phyloP scores from a whole-genome alignment of 2,797 vertebrate genomes.

The Diglossa cyanea region DNA sequence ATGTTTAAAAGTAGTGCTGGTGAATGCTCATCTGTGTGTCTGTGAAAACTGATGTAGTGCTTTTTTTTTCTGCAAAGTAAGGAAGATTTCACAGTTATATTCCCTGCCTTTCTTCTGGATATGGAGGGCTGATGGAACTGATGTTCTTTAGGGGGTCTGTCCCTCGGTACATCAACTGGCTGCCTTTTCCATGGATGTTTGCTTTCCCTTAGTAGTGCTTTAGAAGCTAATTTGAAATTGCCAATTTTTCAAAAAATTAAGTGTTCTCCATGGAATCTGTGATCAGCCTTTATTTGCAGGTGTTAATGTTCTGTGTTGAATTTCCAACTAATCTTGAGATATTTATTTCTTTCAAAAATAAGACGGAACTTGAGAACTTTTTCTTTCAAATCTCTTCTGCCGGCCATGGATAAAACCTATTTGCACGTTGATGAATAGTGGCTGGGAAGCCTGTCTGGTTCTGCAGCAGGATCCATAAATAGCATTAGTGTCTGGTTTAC shows the following conservation, averaged over 20 bases:
- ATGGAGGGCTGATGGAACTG: not conserved
- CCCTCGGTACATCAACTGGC: not conserved
- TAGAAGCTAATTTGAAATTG: not conserved
- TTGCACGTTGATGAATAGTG: conserved; percentile 25
- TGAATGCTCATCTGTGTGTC: not conserved
- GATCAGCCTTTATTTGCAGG: not conserved
- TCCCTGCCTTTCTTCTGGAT: not conserved
- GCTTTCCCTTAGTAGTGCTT: not conserved
- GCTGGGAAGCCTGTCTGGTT: conserved; percentile 16
- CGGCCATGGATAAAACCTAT: not conserved
- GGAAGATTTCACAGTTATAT: not conserved
- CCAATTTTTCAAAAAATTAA: fast-evolving
- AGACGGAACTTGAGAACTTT: not conserved
- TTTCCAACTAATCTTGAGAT: not conserved
- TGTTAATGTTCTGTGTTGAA: not conserved
- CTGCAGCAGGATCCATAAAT: conserved; percentile 34
- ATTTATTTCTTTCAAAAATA: not conserved
- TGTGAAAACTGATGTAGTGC: not conserved
- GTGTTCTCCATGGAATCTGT: not conserved
- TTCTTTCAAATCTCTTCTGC: not conserved
- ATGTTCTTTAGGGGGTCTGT: not conserved
- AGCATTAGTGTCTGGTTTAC: conserved; percentile 26
- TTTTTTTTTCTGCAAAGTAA: not conserved
- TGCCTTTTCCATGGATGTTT: not conserved
- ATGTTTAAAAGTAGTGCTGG: not conserved